Evolutionary conservation across 2,113 vertebrate species (phyloP).

Genomic region (Scophthalmus maximus): DNA sequence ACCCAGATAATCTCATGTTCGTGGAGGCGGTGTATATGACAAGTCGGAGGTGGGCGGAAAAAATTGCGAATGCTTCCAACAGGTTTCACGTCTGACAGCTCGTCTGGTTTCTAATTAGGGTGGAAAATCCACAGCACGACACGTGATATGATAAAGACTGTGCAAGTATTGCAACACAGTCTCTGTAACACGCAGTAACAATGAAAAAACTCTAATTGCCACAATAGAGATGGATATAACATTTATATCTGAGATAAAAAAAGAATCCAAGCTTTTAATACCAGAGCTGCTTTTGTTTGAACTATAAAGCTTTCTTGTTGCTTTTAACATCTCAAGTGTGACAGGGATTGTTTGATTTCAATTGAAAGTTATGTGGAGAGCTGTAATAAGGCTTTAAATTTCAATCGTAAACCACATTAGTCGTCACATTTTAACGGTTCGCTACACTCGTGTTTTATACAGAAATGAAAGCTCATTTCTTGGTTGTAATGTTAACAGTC

Average conservation of each 20-base stretch:
- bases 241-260: no score
- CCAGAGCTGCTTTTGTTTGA: neutral
- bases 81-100: conserved; percentile 29
- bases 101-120: conserved; percentile 48
- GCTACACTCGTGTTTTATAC: neutral
- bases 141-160: conserved; percentile 44
- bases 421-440: neutral
- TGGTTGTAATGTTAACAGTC: neutral
- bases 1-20: conserved; percentile 8
- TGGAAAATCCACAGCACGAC: conserved; percentile 28
- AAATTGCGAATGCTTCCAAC: conserved; percentile 18
- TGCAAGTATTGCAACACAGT: neutral
- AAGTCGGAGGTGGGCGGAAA: conserved; percentile 7
- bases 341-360: conserved; percentile 14
- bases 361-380: neutral
- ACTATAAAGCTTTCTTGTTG: conserved; percentile 25
- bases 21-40: conserved; percentile 22
- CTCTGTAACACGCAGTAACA: neutral
- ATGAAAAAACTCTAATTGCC: conserved; percentile 7
- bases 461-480: neutral
- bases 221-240: conserved; percentile 15
- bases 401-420: neutral
- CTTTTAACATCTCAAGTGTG: neutral
- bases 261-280: conserved; percentile 7
- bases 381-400: neutral